These are phyloP conservation scores for Trinectes maculatus DNA, from an alignment of 2,113 vertebrate species.

Conservation along the genomic window DNA sequence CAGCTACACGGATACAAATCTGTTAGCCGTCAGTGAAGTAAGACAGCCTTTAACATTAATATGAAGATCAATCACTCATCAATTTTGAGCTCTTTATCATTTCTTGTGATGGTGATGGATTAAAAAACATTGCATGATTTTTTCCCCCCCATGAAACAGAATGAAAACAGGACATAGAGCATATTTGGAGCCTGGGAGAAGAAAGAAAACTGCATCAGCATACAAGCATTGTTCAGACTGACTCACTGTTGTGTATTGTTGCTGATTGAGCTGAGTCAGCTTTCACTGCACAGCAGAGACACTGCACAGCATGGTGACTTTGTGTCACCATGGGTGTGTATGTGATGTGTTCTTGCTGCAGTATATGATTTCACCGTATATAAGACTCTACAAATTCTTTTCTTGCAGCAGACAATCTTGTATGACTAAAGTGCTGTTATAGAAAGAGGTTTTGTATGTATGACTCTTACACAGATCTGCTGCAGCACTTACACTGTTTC, in stretches of 20 bases:
- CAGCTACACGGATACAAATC: background rate
- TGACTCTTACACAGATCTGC: background rate
- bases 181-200: background rate
- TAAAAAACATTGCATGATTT: background rate
- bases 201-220: background rate
- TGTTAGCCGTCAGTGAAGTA: background rate
- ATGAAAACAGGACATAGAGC: background rate
- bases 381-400: background rate
- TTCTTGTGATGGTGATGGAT: background rate
- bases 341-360: background rate
- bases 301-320: too few species aligned
- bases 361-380: background rate
- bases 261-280: slow-evolving; percentile 17
- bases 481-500: background rate
- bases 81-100: background rate
- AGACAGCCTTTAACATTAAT: background rate
- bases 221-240: background rate
- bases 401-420: background rate
- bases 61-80: background rate
- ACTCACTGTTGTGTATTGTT: background rate
- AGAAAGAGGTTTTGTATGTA: background rate
- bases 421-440: background rate
- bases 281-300: background rate
- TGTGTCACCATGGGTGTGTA: slow-evolving; percentile 10
- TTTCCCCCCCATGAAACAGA: background rate